Evolutionary conservation across 2,797 vertebrate species (phyloP), one percentile per base, ranked within the genome.

Genomic region (Jordanella pulchra): DNA sequence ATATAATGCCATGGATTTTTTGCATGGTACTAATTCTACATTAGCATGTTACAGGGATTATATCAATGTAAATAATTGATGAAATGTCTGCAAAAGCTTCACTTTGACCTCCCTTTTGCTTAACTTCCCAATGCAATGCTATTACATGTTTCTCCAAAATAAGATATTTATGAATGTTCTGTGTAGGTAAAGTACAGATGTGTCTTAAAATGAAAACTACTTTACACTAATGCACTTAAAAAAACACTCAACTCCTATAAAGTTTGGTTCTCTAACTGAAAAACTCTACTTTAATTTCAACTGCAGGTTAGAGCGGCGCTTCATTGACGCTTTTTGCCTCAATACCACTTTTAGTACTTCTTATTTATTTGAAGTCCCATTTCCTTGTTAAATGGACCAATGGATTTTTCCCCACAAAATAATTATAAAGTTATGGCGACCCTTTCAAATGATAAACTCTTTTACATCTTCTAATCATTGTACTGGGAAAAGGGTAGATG

Each of bases 341-440:
- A 35, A 35, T 35, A 35, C 35, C 32, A 65, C 60, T 32, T 63
- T 45, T 27, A 66, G 32, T 67, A 47, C 32, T 42, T 69, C 39
- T 55, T 71, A 77, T 77, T 69, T 47, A 73, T 30, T 50, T 12
- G 64, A 70, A 35, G n/a, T 66, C 64, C 15, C 28, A 39, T 11
- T 72, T 63, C 32, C 50, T 30, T 75, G 35, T 28, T 65, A 18
- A 25, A 7, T 75, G 58, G 73, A 60, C 51, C 39, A 60, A 71
- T 71, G 39, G 27, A 61, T 50, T 67, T 48, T 39, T 69, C 47
- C n/a, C 1, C 35, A 39, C 35, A 39, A 71, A 67, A 54, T 25
- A 65, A 69, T 73, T 69, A 21, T 55, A n/a, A 66, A 64, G 73
- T 69, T 61, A 25, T 55, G 48, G 76, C 72, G 44, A 18, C 44